Evolutionary conservation across 1,140 invertebrate genomes (phyloP).

Genomic region (Phymorhynchus buccinoides): DNA sequence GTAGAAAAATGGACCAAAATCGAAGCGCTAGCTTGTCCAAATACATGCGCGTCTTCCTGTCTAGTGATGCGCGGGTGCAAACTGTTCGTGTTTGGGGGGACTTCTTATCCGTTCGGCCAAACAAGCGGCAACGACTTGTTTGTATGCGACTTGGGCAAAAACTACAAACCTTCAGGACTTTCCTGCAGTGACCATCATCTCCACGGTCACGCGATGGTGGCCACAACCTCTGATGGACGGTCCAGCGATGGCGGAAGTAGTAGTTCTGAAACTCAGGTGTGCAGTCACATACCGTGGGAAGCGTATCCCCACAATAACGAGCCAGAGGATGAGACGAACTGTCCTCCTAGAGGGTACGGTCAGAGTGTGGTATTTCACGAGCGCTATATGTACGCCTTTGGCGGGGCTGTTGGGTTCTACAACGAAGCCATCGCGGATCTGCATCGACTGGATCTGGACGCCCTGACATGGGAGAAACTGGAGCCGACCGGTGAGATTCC

Average conservation of each 20-base stretch:
- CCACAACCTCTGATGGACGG: background rate
- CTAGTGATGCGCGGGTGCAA: constrained; percentile 41
- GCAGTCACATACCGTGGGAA: background rate
- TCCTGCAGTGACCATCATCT: background rate
- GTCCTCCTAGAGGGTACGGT: constrained; percentile 49
- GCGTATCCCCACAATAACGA: background rate
- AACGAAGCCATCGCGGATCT: constrained; percentile 51
- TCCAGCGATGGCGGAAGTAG: background rate
- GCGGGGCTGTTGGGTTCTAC: constrained; percentile 54
- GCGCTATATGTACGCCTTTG: constrained; percentile 50
- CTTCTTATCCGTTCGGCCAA: constrained; percentile 52
- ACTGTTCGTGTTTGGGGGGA: constrained; percentile 53
- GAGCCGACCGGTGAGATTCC: constrained; percentile 45
- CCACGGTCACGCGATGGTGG: too few relatives aligned
- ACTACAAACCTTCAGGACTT: background rate
- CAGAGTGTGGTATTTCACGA: constrained; percentile 52
- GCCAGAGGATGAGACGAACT: constrained; percentile 26
- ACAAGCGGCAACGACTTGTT: constrained; percentile 52
- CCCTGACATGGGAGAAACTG: constrained; percentile 50
- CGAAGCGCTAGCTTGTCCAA: constrained; percentile 37
- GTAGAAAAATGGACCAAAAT: constrained; percentile 49
- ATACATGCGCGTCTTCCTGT: constrained; percentile 49
- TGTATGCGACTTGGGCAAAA: constrained; percentile 36
- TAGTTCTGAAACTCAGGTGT: too few relatives aligned
- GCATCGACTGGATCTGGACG: constrained; percentile 45